These are phyloP conservation scores for Chloebia gouldiae DNA, from an alignment of 2,113 vertebrate species.

Conservation along the genomic window DNA sequence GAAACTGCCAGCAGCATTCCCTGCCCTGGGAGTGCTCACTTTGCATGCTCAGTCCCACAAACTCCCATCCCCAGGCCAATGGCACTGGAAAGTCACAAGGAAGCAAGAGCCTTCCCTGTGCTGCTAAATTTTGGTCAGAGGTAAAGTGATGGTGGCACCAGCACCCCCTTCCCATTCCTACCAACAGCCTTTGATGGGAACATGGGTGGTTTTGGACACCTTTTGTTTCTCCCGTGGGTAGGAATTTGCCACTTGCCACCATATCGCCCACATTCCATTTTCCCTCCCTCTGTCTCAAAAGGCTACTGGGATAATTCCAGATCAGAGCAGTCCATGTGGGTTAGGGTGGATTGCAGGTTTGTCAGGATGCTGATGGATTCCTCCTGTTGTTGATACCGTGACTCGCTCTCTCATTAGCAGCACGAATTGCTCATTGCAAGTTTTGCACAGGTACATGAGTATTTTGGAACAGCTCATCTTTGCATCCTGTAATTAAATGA, in stretches of 20 bases:
- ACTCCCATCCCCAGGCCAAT: neutral
- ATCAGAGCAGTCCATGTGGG: neutral
- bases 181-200: neutral
- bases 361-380: neutral
- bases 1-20: neutral
- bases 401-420: neutral
- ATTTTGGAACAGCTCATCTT: neutral
- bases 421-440: neutral
- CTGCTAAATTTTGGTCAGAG: neutral
- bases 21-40: fast-evolving
- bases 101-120: neutral
- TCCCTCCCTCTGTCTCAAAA: neutral
- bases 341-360: neutral
- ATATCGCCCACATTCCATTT: neutral
- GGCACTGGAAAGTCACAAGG: neutral
- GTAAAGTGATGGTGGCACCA: fast-evolving
- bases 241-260: neutral
- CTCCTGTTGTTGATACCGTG: neutral
- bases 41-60: neutral
- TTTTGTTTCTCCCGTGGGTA: fast-evolving
- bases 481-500: neutral
- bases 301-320: neutral
- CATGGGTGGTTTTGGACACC: neutral
- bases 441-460: neutral
- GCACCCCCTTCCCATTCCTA: neutral